Evolutionary conservation across 2,113 vertebrate species (phyloP), one percentile per base, ranked within the genome.

Genomic region (Trichomycterus rosablanca): DNA sequence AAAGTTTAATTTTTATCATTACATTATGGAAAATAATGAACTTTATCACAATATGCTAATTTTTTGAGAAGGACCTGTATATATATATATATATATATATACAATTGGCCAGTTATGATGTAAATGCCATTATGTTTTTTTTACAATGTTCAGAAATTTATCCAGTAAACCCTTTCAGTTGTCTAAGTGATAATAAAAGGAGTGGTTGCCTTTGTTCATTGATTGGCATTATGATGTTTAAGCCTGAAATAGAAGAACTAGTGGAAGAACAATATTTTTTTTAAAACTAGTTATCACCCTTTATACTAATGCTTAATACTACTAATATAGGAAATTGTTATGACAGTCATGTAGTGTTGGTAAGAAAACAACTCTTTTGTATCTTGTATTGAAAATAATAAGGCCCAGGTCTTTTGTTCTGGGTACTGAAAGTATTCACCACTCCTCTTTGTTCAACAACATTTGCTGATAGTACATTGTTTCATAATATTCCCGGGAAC

Each of bases 381-480:
- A 19, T 19, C 49, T 61, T 49, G 16, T 30, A 23, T 11, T 45
- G 2, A 9, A 18, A 18, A 24, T n/a, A 11, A 18, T 1, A 5
- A 23, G 5, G 15, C 14, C 5, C 37, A 8, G 7, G 4, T 40
- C 12, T 19, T 9, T 12, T 12, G 7, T 53, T 53, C n/a, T 12
- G 16, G 32, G 15, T 42, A 14, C 12, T 28, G 6, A 7, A 42
- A 42, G n/a, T 42, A 54, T 22, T 34, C 7, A 12, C 61, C 61
- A 63, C 61, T 54, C 61, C 61, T 14, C 26, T 54, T 63, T 55
- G 61, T 63, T 55, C 39, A 63, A 55, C 28, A 63, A 24, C 9
- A 5, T 43, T 53, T 45, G 19, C 28, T 44, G 35, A 53, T 43
- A 30, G 18, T 15, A 15, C 32, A 39, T 39, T 60, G 45, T 60